Evolutionary conservation across 2,797 vertebrate species (phyloP), one percentile per base, ranked within the genome.

Genomic region (Corythornis leucogaster): DNA sequence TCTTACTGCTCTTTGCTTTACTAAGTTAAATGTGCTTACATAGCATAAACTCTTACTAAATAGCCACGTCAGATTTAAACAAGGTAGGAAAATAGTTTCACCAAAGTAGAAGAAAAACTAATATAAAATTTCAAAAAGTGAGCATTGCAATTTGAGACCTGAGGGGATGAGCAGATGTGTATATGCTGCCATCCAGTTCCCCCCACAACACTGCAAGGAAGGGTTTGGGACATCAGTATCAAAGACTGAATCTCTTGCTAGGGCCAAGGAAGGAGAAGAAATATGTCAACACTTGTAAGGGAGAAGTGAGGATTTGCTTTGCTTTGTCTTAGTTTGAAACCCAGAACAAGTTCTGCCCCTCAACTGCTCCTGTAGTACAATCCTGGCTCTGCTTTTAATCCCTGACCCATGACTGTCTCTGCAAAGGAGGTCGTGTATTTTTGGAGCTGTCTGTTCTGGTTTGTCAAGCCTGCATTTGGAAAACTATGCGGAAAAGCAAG

Each of bases 371-470:
- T 77, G 75, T 40, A 79, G 35, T 13, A 17, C 0, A 2, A 40
- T 61, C 50, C 42, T 70, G 45, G 28, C n/a, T 75, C 53, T 31
- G 21, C 48, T 93, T 75, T 81, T n/a, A 74, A 62, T 84, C 70
- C 73, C 79, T 90, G 87, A 77, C 80, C 80, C 50, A 59, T 11
- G 20, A 51, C 58, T 33, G 33, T 62, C 40, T 58, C 83, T 83
- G 38, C 64, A 78, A 68, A 91, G 76, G 53, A 94, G 79, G 45
- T 64, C 33, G 15, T 50, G 50, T 84, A 84, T 95, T 95, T 96
- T 95, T 10, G 11, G 85, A 93, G 51, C 79, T 89, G 87, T 85
- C 87, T 82, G 33, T 90, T 96, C 89, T 78, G 76, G 38, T 94
- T 95, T 91, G 63, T 95, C 89, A 94, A 71, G 50, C 67, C 50